Conservation (phyloP, 2,113 vertebrate species). For the Gadus chalcogrammus region DNA sequence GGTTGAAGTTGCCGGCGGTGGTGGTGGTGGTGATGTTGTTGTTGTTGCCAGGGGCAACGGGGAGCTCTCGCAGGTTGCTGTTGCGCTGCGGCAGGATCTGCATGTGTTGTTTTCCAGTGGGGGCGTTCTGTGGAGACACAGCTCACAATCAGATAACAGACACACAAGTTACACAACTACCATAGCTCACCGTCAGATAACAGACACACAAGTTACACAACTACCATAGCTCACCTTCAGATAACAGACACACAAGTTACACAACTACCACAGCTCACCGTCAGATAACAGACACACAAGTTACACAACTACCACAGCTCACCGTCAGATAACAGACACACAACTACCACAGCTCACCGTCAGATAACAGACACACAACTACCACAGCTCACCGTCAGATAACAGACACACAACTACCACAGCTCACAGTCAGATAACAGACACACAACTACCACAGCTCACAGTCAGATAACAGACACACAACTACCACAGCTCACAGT, state of each 20-base stretch:
- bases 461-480: too few species aligned
- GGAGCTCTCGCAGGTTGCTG: slow-evolving; percentile 91
- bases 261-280: too few species aligned
- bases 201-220: neutral
- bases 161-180: neutral
- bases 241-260: neutral
- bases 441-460: too few species aligned
- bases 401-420: too few species aligned
- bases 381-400: too few species aligned
- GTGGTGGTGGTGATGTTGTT: slow-evolving; percentile 46
- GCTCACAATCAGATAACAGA: neutral
- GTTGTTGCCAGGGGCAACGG: slow-evolving; percentile 82
- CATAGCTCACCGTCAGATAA: neutral
- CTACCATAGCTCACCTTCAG: neutral
- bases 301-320: too few species aligned
- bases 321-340: too few species aligned
- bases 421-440: too few species aligned
- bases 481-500: slow-evolving; percentile 7
- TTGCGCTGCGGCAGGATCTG: slow-evolving; percentile 80
- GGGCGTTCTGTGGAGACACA: slow-evolving; percentile 68
- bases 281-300: too few species aligned
- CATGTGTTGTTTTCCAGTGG: slow-evolving; percentile 80
- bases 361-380: too few species aligned
- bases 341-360: too few species aligned
- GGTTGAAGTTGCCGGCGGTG: slow-evolving; percentile 20